These are phyloP conservation scores for Danio jaintianensis DNA, from an alignment of 2,797 vertebrate species.

Conservation along the genomic window DNA sequence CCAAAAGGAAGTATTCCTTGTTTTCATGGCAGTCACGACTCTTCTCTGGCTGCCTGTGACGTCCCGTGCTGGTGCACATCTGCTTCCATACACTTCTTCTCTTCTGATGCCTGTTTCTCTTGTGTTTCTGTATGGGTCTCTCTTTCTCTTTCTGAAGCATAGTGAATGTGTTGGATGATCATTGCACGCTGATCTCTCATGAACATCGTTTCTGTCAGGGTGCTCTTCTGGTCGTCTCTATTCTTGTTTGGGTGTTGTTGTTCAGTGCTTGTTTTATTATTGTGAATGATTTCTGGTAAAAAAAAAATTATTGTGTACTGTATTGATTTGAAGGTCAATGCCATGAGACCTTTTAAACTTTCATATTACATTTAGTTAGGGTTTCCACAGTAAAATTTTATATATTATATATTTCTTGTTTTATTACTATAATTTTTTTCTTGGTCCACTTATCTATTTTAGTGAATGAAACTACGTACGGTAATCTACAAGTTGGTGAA, in stretches of 20 bases:
- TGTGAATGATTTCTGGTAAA: conserved; percentile 34
- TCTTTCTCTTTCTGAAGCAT: conserved; percentile 53
- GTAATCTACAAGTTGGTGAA: background rate
- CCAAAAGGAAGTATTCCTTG: conserved; percentile 49
- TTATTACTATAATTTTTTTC: background rate
- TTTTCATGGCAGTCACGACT: conserved; percentile 71
- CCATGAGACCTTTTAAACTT: background rate
- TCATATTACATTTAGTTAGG: conserved; percentile 14
- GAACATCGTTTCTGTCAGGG: conserved; percentile 36
- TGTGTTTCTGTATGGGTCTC: conserved; percentile 54
- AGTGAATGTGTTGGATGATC: conserved; percentile 52
- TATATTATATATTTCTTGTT: background rate
- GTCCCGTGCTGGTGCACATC: conserved; percentile 61
- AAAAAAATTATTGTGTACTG: conserved; percentile 11
- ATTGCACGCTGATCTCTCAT: conserved; percentile 60
- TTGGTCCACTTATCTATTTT: background rate
- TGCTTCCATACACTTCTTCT: conserved; percentile 58
- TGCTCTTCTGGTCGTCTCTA: conserved; percentile 24
- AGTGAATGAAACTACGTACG: background rate
- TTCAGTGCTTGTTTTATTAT: conserved; percentile 45
- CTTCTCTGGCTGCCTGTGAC: conserved; percentile 64
- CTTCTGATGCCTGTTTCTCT: conserved; percentile 61
- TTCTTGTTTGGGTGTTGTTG: conserved; percentile 33
- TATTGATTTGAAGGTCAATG: conserved; percentile 17
- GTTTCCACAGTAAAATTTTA: background rate